Evolutionary conservation across 2,113 vertebrate genomes (phyloP).

Genomic region (Naja naja): DNA sequence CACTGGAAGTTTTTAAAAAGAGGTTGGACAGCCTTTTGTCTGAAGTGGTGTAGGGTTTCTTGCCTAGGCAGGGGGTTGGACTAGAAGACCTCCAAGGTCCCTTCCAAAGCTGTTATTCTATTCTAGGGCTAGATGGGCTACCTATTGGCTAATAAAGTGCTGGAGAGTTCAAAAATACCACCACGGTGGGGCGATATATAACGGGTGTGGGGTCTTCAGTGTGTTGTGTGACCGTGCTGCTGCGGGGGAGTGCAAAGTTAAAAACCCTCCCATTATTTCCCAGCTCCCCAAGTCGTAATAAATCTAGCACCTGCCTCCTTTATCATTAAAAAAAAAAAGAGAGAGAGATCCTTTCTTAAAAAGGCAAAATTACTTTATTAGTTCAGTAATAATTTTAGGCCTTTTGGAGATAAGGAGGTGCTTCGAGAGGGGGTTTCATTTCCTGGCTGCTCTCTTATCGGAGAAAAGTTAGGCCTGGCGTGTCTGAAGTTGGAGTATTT

Average conservation of each 20-base stretch:
- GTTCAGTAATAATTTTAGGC: slow-evolving; percentile 80
- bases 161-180: too few relatives aligned
- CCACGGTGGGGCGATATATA: neutral
- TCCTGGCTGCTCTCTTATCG: slow-evolving; percentile 77
- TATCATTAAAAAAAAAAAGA: slow-evolving; percentile 63
- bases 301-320: slow-evolving; percentile 66
- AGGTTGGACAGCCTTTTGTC: too few relatives aligned
- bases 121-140: too few relatives aligned
- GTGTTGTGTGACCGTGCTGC: neutral
- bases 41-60: too few relatives aligned
- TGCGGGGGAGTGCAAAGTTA: slow-evolving; percentile 33
- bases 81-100: too few relatives aligned
- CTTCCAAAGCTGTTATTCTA: too few relatives aligned
- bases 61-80: too few relatives aligned
- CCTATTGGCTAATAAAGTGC: neutral
- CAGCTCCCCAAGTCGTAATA: slow-evolving; percentile 72
- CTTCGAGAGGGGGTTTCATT: slow-evolving; percentile 79
- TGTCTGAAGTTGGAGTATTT: slow-evolving; percentile 78
- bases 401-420: slow-evolving; percentile 79
- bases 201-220: slow-evolving; percentile 1
- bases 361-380: slow-evolving; percentile 82
- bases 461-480: slow-evolving; percentile 73
- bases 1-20: too few relatives aligned
- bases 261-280: slow-evolving; percentile 44
- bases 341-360: slow-evolving; percentile 55